These are phyloP conservation scores for Coilia nasus DNA, from an alignment of 2,797 vertebrate genomes.

Conservation along the genomic window DNA sequence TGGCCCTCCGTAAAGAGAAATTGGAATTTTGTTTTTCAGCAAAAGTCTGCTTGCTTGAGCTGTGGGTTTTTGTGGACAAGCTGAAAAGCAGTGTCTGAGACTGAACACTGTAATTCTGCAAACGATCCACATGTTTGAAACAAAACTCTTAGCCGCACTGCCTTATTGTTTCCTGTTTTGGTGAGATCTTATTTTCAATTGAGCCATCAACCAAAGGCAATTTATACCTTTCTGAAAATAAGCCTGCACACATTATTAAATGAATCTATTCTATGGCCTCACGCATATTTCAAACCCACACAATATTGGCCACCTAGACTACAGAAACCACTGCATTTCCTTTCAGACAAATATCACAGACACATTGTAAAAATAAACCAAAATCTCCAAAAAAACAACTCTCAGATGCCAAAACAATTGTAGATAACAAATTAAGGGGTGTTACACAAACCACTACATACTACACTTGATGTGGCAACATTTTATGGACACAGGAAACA, in stretches of 20 bases:
- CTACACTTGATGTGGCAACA: not conserved
- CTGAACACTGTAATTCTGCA: slow-evolving; percentile 52
- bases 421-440: not conserved
- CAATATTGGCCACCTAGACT: not conserved
- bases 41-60: slow-evolving; percentile 53
- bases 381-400: not conserved
- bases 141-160: slow-evolving; percentile 21
- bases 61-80: slow-evolving; percentile 54
- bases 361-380: not conserved
- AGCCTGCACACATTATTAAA: not conserved
- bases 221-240: slow-evolving; percentile 34
- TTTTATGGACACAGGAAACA: not conserved
- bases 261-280: not conserved
- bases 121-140: slow-evolving; percentile 54
- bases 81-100: slow-evolving; percentile 45
- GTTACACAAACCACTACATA: not conserved
- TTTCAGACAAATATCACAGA: slow-evolving; percentile 36
- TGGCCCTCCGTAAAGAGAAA: slow-evolving; percentile 60
- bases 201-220: slow-evolving; percentile 40
- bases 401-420: not conserved
- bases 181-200: slow-evolving; percentile 36
- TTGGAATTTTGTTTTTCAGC: slow-evolving; percentile 43
- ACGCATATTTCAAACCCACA: slow-evolving; percentile 16
- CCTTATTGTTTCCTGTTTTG: slow-evolving; percentile 49
- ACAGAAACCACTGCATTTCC: slow-evolving; percentile 16